These are phyloP conservation scores for Halisarca cf. caerulea DNA, from an alignment of 37 sponge, comb jelly and placozoan genomes.

Conservation along the genomic window DNA sequence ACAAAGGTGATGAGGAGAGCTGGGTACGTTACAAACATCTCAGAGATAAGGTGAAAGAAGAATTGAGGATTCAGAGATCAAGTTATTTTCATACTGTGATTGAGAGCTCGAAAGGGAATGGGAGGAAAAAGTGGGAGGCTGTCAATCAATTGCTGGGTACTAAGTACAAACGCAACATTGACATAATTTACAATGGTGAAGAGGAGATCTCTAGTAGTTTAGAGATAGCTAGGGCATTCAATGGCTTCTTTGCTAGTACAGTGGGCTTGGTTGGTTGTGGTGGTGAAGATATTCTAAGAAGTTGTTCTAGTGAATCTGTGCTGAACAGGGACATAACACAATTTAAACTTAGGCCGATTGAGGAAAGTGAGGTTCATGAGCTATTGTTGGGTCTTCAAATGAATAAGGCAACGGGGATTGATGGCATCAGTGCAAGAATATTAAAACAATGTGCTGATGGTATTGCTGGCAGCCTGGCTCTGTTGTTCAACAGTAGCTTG, in stretches of 20 bases:
- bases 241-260: not conserved
- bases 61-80: not conserved
- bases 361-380: constrained; percentile 28
- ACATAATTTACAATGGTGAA: not conserved
- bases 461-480: not conserved
- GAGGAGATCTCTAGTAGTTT: not conserved
- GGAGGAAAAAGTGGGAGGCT: constrained; percentile 22
- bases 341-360: not conserved
- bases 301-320: not conserved
- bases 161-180: not conserved
- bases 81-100: not conserved
- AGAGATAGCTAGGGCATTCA: constrained; percentile 21
- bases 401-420: constrained; percentile 22
- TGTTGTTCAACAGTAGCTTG: constrained; percentile 8
- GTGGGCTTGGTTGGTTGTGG: not conserved
- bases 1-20: not conserved
- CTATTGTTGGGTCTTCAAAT: not conserved
- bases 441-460: not conserved
- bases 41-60: not conserved
- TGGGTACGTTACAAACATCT: not conserved
- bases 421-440: not conserved
- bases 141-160: constrained; percentile 20
- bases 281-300: too few species aligned
- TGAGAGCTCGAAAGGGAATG: constrained; percentile 1
- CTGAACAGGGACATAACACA: too few species aligned